phyloP scores from a whole-genome alignment of 2,888 invertebrate species.

The Cephus pulcher region DNA sequence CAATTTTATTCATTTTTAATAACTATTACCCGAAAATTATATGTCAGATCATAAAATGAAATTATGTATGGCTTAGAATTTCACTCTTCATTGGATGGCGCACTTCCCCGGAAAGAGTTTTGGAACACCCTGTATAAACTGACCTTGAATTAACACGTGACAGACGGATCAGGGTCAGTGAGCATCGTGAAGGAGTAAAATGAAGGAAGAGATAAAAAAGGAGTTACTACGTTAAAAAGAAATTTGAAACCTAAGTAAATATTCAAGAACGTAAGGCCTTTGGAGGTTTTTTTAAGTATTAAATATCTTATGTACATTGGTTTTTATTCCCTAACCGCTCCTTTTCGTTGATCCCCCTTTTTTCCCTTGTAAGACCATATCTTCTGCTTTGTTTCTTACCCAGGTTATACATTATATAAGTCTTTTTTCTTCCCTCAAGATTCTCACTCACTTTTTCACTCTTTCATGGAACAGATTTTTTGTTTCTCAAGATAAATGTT shows the following conservation, averaged over 20 bases:
- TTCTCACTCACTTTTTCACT: not conserved
- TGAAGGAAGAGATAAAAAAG: not conserved
- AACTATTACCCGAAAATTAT: too few species aligned
- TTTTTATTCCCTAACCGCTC: not conserved
- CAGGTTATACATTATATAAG: not conserved
- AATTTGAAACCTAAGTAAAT: not conserved
- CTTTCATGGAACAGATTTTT: not conserved
- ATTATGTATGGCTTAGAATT: too few species aligned
- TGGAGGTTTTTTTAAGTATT: not conserved
- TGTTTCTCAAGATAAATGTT: not conserved
- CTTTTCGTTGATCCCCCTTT: not conserved
- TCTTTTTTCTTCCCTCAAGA: not conserved
- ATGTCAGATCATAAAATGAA: too few species aligned
- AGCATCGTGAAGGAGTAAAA: not conserved
- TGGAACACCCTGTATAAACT: too few species aligned
- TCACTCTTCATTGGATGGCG: too few species aligned
- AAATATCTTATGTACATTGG: not conserved
- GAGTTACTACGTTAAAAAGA: not conserved
- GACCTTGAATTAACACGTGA: not conserved
- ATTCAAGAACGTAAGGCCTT: not conserved
- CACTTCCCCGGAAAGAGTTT: too few species aligned
- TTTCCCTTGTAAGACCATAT: not conserved
- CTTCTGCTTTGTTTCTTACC: not conserved
- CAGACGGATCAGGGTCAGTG: not conserved
- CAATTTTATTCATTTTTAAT: too few species aligned